Evolutionary conservation across 2,113 vertebrate species (phyloP).

Genomic region (Percina caprodes): DNA sequence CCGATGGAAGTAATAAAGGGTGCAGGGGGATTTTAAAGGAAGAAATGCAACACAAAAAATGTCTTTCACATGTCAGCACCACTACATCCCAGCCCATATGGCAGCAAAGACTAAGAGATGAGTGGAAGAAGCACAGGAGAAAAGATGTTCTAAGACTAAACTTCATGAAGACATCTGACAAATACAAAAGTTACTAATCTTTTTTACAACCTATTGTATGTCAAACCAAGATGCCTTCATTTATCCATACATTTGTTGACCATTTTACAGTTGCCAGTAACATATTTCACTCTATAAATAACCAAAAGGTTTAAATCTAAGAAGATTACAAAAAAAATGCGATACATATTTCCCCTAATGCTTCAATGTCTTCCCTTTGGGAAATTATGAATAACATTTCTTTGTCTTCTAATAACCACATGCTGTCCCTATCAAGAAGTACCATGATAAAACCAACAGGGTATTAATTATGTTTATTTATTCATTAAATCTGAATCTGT

Average conservation of each 20-base stretch:
- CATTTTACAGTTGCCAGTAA: neutral
- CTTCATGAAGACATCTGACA: neutral
- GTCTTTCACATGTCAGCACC: neutral
- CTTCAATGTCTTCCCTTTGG: neutral
- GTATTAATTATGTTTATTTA: constrained; percentile 29
- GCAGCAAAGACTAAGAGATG: neutral
- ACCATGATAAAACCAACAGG: neutral
- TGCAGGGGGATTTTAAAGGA: neutral
- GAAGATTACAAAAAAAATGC: neutral
- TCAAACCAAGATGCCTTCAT: neutral
- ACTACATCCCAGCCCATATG: neutral
- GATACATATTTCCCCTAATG: neutral
- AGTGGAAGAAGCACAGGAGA: neutral
- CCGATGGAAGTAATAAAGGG: constrained; percentile 3
- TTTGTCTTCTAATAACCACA: constrained; percentile 13
- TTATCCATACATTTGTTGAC: neutral
- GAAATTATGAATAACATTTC: neutral
- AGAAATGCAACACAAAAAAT: constrained; percentile 1
- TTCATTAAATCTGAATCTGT: constrained; percentile 41
- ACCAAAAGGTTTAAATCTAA: neutral
- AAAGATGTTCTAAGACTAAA: neutral
- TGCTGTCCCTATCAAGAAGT: neutral
- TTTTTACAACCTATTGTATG: neutral
- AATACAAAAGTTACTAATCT: neutral
- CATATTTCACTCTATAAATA: neutral